Evolutionary conservation across 2,888 invertebrate species (phyloP), one percentile per base, ranked within the genome.

Genomic region (Mallateleia sp.): DNA sequence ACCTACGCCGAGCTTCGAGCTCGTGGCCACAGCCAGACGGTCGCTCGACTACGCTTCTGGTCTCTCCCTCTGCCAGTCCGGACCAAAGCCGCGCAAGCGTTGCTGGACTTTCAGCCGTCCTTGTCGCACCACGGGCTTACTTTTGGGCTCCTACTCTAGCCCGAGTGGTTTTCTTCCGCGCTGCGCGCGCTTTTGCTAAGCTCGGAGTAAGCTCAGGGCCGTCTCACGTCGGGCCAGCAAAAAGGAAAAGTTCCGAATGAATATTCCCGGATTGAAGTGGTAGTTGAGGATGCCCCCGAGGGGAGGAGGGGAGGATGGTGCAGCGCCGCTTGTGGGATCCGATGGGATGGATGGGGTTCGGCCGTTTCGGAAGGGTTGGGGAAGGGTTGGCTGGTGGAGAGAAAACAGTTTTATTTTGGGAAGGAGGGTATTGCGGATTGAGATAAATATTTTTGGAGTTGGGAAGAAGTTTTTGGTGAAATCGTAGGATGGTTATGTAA

Each of bases 21-120:
- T 94, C 94, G 94, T 94, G 93, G 93, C 93, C 93, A 94, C 94
- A 94, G 94, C 94, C 94, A 94, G 94, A 94, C 94, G 94, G 92
- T 94, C 94, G 93, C 94, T 94, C 94, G 94, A 95, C 95, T 95
- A 93, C 93, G 93, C 92, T 93, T 90, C 92, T 93, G 93, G 92
- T 92, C 91, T 93, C 91, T 91, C 90, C 92, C 91, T 93, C 92
- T 90, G 90, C 91, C 86, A 88, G 75, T 77, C 67, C 77, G 62
- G 80, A 75, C 62, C 58, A 28, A 20, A 71, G 60, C 47, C 83
- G 82, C 83, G 85, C 88, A 81, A 69, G 87, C 82, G 87, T 69
- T 72, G 58, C 58, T 67, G 58, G n/a, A 22, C 64, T 71, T 28
- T 18, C n/a, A 2, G 9, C 54, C 64, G 34, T 75, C 80, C 64